Evolutionary conservation across 2,888 invertebrate species (phyloP), one percentile per base, ranked within the genome.

Genomic region (Neelides folsomi): DNA sequence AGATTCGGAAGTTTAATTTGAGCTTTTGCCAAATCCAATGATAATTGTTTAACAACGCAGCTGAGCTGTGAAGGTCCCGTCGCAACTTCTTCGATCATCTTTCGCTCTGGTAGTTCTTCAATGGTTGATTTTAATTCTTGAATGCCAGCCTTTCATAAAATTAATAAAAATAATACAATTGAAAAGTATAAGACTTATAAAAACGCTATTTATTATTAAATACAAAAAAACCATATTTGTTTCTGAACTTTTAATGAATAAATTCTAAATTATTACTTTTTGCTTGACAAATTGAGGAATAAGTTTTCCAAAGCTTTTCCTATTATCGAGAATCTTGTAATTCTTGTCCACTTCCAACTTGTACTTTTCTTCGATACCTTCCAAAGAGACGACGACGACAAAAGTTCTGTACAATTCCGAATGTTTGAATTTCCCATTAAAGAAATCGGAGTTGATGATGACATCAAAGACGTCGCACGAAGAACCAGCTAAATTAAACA

Each of bases 341-440:
- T 54, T 52, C 66, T 70, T 68, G 53, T 68, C 68, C 16, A 74
- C 58, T 47, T 64, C 56, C 15, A 68, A 55, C 20, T 68, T 66
- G 61, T 70, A 71, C 65, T 74, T 74, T 49, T 67, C 66, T 52
- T 73, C 73, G 5, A 75, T 55, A 1, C 72, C 73, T 61, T 74
- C 73, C 52, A 72, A 60, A 12, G 67, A 68, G 2, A 73, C 67
- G 2, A 70, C 67, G 13, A 74, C 63, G 52, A 74, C 67, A 58
- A 74, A 75, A 10, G 69, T 69, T 52, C 68, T 66, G 59, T 74
- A 71, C 9, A 73, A 61, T 47, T 71, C 68, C 51, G 70, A 71
- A 6, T 59, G 63, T 42, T 66, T 52, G 37, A 72, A 67, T 56
- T 71, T 70, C 36, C 64, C 58, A 15, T 57, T 55, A 42, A 68